Evolutionary conservation across 2,797 vertebrate species (phyloP), one percentile per base, ranked within the genome.

Genomic region (Atherinosoma microstoma): DNA sequence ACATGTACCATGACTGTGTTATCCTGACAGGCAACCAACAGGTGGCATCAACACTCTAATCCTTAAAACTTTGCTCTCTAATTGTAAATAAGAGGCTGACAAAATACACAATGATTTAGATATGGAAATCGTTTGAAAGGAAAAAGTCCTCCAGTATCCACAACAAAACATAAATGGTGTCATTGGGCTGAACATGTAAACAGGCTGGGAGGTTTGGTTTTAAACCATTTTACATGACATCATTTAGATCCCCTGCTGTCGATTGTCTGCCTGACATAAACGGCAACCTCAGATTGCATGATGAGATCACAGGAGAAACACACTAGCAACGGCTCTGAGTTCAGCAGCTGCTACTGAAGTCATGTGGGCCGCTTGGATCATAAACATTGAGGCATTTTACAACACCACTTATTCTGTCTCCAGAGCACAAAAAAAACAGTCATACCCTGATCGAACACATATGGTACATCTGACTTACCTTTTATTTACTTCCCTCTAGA

Each of bases 231-330:
- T 58, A 64, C 40, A 60, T 88, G 80, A 88, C 81, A 83, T 84
- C 80, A 85, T 73, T 34, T n/a, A 20, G 74, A 77, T 82, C 84
- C 86, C 80, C 84, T 85, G 84, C 76, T 79, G 75, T 18, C 36
- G 58, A 42, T 38, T 58, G 70, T 84, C 82, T 78, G 60, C 70
- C 64, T 45, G 8, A 35, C 24, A 63, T 62, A 49, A 75, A 75
- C 24, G 61, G 49, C 70, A 84, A 79, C 79, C 81, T 61, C 47
- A 75, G 72, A 76, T 60, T 72, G 63, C 42, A 49, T 6, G 0
- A 53, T 89, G 85, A 91, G 70, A 72, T 90, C 88, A 82, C 38
- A 36, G 70, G 64, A 73, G 84, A 88, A 89, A 78, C 67, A 77
- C 51, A 71, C 27, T 6, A 35, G 80, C 60, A 49, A 67, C 54